Evolutionary conservation across 2,888 invertebrate species (phyloP), one percentile per base, ranked within the genome.

Genomic region (Lithophane socia): DNA sequence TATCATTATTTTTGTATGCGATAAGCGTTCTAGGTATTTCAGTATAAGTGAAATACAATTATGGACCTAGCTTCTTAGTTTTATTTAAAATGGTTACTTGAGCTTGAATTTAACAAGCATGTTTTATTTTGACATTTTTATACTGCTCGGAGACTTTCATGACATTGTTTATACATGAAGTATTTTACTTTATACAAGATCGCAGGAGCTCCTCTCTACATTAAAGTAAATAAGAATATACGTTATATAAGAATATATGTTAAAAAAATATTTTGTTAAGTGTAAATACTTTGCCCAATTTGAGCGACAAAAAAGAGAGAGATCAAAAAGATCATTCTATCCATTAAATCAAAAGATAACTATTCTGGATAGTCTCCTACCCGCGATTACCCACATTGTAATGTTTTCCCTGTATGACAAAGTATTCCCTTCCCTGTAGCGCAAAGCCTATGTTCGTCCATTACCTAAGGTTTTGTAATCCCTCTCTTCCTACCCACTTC

Each of bases 1-100:
- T 73, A 79, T 85, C 78, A 78, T 83, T 83, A 83, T 84, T 82
- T 84, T 66, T 76, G 65, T 67, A 75, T 68, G 52, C 9, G 52
- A 76, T 37, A 77, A 79, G 54, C 44, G 60, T 70, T 79, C 67
- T 58, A 29, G 8, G 29, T 58, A 37, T 37, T 8, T 67, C 47
- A 65, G 47, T 52, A 12, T 67, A 54, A 58, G 65, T 69, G 21
- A 56, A 75, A 68, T 54, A 58, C 60, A 24, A 58, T 61, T 66
- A 64, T 64, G 37, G 37, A 37, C 37, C 9, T 60, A 52, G 49
- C 61, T 29, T 44, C 72, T 71, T 65, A 64, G 49, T 58, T 56
- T 67, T 69, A 79, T 63, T 61, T 24, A 69, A 47, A 58, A 79
- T 68, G 29, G 47, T 29, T 18, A 37, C 44, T 58, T 21, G 24